Evolutionary conservation across 1,140 invertebrate genomes (phyloP).

Genomic region (Hyles euphorbiae): DNA sequence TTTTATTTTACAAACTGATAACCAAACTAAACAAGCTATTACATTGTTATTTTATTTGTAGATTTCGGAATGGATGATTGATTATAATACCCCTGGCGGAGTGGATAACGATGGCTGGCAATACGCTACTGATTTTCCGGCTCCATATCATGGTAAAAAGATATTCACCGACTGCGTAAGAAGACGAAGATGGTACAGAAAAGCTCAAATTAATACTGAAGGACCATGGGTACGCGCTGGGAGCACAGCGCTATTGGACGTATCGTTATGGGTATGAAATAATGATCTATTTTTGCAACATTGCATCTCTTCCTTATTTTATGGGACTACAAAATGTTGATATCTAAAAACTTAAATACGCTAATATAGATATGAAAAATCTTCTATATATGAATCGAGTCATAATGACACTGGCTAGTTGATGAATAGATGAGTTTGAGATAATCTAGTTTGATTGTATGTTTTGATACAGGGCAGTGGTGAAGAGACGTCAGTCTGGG

Average conservation of each 20-base stretch:
- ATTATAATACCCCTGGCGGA: conserved; percentile 91
- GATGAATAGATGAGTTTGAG: too few relatives aligned
- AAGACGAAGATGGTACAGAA: conserved; percentile 88
- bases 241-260: conserved; percentile 87
- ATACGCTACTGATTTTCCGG: conserved; percentile 93
- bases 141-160: conserved; percentile 89
- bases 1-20: too few relatives aligned
- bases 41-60: conserved; percentile 33
- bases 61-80: conserved; percentile 92
- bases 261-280: conserved; percentile 82
- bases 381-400: too few relatives aligned
- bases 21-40: too few relatives aligned
- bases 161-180: conserved; percentile 92
- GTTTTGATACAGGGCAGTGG: conserved; percentile 29
- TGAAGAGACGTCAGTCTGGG: conserved; percentile 82
- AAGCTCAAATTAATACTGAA: conserved; percentile 86
- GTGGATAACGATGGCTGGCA: conserved; percentile 95
- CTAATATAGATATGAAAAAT: too few relatives aligned
- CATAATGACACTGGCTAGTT: too few relatives aligned
- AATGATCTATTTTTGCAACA: conserved; percentile 7
- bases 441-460: too few relatives aligned
- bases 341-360: too few relatives aligned
- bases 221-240: conserved; percentile 93
- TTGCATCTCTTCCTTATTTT: too few relatives aligned
- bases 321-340: too few relatives aligned